A percentile compares a stretch with the other conserved stretches of the same genome.
Conservation (phyloP, 2,113 vertebrate species). For the Arizona elegans region DNA sequence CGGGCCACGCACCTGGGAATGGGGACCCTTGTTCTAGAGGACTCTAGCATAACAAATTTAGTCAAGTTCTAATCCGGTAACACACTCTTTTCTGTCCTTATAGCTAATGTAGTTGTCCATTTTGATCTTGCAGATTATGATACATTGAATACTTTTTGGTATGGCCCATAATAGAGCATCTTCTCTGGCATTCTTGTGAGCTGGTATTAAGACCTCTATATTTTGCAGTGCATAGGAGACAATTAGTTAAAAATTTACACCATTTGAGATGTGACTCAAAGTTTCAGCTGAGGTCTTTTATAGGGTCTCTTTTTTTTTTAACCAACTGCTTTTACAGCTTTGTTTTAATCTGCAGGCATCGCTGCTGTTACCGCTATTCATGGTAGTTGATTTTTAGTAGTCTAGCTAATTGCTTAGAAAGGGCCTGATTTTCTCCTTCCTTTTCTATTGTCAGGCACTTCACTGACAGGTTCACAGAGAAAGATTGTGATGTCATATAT, state of each 20-base stretch:
- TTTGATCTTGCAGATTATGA: background rate
- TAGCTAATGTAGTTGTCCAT: background rate
- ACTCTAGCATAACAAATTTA: background rate
- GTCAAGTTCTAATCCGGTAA: background rate
- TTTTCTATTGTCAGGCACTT: conserved; percentile 2
- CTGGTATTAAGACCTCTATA: too few species aligned
- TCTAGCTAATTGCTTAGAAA: conserved; percentile 49
- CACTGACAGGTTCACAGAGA: conserved; percentile 39
- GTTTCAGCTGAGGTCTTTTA: background rate
- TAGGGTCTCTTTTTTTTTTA: background rate
- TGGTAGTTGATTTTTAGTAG: conserved; percentile 23
- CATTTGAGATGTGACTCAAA: background rate
- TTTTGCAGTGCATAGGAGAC: background rate
- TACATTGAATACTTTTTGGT: background rate
- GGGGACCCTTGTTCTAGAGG: background rate
- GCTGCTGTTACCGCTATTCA: background rate
- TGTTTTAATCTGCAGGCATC: background rate
- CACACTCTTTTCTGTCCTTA: background rate
- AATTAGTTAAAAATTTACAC: background rate
- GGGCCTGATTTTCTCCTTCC: background rate
- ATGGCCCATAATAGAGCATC: background rate
- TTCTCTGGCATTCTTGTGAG: background rate
- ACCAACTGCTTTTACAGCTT: background rate
- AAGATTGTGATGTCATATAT: conserved; percentile 13
- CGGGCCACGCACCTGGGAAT: too few species aligned